phyloP scores from a whole-genome alignment of 2,797 vertebrate genomes.

The Bufotes viridis region DNA sequence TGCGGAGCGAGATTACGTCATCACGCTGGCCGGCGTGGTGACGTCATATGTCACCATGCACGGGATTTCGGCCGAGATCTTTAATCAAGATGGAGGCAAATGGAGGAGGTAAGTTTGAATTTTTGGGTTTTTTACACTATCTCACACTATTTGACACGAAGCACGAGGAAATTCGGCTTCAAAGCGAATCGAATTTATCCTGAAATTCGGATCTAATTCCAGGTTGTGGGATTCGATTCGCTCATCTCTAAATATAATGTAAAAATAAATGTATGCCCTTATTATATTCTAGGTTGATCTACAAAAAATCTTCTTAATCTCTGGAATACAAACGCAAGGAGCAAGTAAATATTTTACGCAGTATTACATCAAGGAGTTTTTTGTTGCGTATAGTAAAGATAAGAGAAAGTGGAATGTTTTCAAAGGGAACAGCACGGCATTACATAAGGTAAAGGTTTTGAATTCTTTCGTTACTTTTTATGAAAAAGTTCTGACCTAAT shows the following conservation, averaged over 20 bases:
- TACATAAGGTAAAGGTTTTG: slow-evolving; percentile 74
- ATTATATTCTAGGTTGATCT: slow-evolving; percentile 86
- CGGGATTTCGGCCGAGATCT: no score
- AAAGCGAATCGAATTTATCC: no score
- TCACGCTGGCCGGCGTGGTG: no score
- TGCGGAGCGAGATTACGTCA: no score
- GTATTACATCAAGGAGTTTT: slow-evolving; percentile 79
- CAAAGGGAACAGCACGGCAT: slow-evolving; percentile 81
- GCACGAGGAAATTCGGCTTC: no score
- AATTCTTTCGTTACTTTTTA: not conserved
- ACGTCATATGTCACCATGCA: no score
- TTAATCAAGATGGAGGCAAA: no score
- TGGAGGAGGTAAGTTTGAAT: no score
- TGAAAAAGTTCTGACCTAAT: not conserved
- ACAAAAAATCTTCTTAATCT: slow-evolving; percentile 85
- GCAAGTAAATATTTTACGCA: slow-evolving; percentile 81
- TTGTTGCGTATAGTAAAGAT: slow-evolving; percentile 88
- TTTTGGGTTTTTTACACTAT: no score
- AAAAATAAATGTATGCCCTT: not conserved
- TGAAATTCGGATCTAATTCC: no score
- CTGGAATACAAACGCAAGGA: slow-evolving; percentile 91
- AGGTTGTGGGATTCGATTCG: no score
- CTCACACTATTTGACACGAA: no score
- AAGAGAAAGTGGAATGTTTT: slow-evolving; percentile 84
- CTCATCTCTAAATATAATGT: not conserved